phyloP scores from a whole-genome alignment of 2,888 invertebrate genomes.

The Dascillus cervinus region DNA sequence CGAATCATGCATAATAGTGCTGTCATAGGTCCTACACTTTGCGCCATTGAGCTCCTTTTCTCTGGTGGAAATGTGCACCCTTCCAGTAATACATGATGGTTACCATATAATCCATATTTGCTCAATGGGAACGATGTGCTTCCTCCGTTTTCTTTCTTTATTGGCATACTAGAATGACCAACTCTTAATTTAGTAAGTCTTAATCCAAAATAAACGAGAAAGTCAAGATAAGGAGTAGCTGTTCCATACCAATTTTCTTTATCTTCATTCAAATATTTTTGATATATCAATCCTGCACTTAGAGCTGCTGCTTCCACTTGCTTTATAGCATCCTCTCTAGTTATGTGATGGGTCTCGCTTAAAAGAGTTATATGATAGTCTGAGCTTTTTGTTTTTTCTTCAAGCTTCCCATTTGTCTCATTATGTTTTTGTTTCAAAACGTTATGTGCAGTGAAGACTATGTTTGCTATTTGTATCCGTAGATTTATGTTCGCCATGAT shows the following conservation, averaged over 20 bases:
- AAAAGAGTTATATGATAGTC: neutral
- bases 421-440: neutral
- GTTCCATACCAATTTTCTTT: slow-evolving; percentile 14
- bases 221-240: slow-evolving; percentile 11
- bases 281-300: neutral
- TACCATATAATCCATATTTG: slow-evolving; percentile 8
- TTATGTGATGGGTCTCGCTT: neutral
- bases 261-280: slow-evolving; percentile 3
- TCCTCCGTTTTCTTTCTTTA: neutral
- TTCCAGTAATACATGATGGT: slow-evolving; percentile 9
- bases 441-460: neutral
- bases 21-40: slow-evolving; percentile 12
- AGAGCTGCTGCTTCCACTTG: neutral
- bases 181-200: too few species aligned
- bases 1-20: slow-evolving; percentile 5
- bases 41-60: too few species aligned
- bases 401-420: neutral
- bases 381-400: neutral
- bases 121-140: neutral
- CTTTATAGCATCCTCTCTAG: neutral
- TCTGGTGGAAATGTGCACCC: slow-evolving; percentile 10
- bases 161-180: too few species aligned
- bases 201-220: too few species aligned
- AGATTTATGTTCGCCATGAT: neutral
- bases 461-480: slow-evolving; percentile 1